These are phyloP conservation scores for Sarcophaga rosellei DNA, from an alignment of 2,888 invertebrate genomes.

Conservation along the genomic window DNA sequence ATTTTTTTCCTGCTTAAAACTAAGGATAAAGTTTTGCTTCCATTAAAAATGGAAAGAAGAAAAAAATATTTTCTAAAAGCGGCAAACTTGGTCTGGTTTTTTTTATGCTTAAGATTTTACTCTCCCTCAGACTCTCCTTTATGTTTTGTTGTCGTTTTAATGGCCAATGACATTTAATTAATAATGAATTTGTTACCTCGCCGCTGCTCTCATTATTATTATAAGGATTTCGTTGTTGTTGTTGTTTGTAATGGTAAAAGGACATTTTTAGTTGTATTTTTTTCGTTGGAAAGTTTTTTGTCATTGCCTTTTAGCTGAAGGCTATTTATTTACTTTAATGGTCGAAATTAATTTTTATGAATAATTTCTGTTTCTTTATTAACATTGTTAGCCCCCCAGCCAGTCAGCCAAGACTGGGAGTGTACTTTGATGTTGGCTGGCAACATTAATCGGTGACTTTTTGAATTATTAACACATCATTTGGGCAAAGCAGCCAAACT, in stretches of 20 bases:
- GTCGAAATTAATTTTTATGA: slow-evolving; percentile 57
- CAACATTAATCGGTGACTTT: slow-evolving; percentile 24
- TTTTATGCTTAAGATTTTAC: slow-evolving; percentile 16
- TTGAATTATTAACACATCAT: slow-evolving; percentile 40
- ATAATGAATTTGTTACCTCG: slow-evolving; percentile 60
- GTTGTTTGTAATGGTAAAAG: slow-evolving; percentile 44
- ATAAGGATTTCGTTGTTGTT: background rate
- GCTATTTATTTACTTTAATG: slow-evolving; percentile 48
- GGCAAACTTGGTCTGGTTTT: slow-evolving; percentile 27
- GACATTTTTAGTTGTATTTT: slow-evolving; percentile 28
- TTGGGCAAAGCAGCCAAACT: background rate
- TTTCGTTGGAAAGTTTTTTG: background rate
- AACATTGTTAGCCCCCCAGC: background rate
- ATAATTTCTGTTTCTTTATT: slow-evolving; percentile 18
- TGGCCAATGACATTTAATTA: slow-evolving; percentile 69
- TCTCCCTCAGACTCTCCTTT: background rate
- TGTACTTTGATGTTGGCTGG: slow-evolving; percentile 23
- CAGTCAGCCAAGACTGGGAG: no score
- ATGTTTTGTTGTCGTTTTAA: slow-evolving; percentile 32
- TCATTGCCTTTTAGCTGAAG: background rate
- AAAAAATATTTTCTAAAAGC: slow-evolving; percentile 34
- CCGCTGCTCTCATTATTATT: slow-evolving; percentile 26
- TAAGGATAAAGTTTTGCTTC: slow-evolving; percentile 63
- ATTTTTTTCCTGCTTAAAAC: background rate
- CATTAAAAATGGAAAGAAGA: background rate